Evolutionary conservation across 1,140 invertebrate genomes (phyloP), one percentile per base, ranked within the genome.

Genomic region (Bombus picipes): DNA sequence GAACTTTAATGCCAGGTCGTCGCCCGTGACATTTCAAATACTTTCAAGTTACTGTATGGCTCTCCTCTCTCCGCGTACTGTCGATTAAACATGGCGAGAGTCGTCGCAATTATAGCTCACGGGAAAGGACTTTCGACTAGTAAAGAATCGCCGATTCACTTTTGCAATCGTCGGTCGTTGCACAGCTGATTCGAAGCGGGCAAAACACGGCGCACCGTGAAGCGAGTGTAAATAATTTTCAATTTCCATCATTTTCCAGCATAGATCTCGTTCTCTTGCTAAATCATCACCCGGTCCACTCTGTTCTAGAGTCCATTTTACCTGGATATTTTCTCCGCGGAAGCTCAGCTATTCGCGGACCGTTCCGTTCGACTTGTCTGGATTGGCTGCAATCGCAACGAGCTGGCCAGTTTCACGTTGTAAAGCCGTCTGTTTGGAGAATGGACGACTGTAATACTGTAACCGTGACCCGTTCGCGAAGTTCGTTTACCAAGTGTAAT

Each of bases 81-180:
- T 70, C 80, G 86, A 82, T 84, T 68, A 77, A 87, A 81, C 37
- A 71, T 66, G 83, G 79, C 86, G 84, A 89, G 80, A 89, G 75
- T 74, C 65, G 62, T 73, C 47, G 78, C 65, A 65, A 82, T 79
- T 85, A 68, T 59, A 78, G 68, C 82, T 68, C 82, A 43, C 88
- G 62, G 70, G 88, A 87, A 86, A 90, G 84, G 78, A 91, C 87
- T 91, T 91, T 90, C 88, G 84, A 90, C 83, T 87, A 70, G 83
- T 71, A 88, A 89, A 87, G 87, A 92, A 91, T 91, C 85, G 82
- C 53, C 92, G 72, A 89, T 92, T 91, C 89, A 85, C 90, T 92
- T 90, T 92, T 92, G 88, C 89, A 90, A 92, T 92, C 87, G 47
- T 77, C 73, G 65, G 91, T 92, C 87, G 47, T 77, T 77, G 65